These are phyloP conservation scores for Phenacoccus solenopsis DNA, from an alignment of 1,140 invertebrate genomes.

Conservation along the genomic window DNA sequence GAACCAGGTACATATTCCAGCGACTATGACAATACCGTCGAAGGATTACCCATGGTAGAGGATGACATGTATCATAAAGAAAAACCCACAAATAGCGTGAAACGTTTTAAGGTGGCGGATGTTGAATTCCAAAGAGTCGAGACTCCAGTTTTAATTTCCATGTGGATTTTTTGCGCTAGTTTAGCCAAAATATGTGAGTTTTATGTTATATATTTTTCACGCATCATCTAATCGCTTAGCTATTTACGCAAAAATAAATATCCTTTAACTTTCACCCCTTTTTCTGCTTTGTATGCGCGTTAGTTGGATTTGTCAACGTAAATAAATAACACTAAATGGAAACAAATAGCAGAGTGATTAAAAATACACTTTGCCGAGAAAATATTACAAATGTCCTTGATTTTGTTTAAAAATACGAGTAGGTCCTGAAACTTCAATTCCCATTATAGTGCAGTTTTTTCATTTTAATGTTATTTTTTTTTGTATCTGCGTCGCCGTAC, in stretches of 20 bases:
- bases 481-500: too few relatives aligned
- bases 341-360: too few relatives aligned
- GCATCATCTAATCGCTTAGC: neutral
- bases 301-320: too few relatives aligned
- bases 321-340: too few relatives aligned
- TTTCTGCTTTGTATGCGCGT: too few relatives aligned
- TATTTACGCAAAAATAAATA: neutral
- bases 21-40: neutral
- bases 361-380: too few relatives aligned
- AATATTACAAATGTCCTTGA: too few relatives aligned
- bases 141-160: constrained; percentile 80
- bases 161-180: constrained; percentile 90
- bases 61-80: neutral
- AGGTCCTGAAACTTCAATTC: too few relatives aligned
- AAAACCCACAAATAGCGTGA: constrained; percentile 24
- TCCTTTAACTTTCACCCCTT: too few relatives aligned
- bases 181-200: constrained; percentile 87
- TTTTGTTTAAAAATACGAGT: too few relatives aligned
- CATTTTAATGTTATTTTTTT: too few relatives aligned
- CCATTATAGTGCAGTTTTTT: too few relatives aligned
- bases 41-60: neutral
- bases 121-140: constrained; percentile 80
- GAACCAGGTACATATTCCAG: neutral
- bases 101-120: constrained; percentile 56
- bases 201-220: neutral